Base-by-base conservation (phyloP, 2,113 vertebrate genomes). In the Microcebus ravelobensis region DNA sequence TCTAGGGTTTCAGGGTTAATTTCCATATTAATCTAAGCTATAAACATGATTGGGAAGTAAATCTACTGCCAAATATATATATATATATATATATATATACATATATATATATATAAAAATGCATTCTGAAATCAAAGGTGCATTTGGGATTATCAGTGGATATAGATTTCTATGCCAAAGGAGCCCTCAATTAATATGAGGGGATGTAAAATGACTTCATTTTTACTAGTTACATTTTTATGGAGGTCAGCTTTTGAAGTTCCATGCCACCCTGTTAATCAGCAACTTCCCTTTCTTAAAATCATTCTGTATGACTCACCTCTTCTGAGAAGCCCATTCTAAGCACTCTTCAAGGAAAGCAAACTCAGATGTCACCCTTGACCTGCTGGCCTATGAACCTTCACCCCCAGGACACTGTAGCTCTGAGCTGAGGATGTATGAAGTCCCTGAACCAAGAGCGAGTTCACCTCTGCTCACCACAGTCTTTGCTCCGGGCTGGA, bases 1-100 rank as follows among this genome's bases (percentile, higher is more conserved):
- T 89, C 71, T 79, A 15, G 73, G 79, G 45, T 91, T 94, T 97
- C 79, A 52, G 61, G 82, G 67, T 93, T 96, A 94, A 95, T 83
- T 97, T 94, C 79, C 79, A 93, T 89, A 83, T 91, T 91, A 74
- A 95, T 91, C 93, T 95, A 95, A 93, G n/a, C 39, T 86, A 89
- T 85, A 95, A 96, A 79, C 61, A 91, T 50, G 91, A 97, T 94
- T 79, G 91, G 67, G 48, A 91, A 89, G 91, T 86, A 93, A 95
- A 74, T 79, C 73, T 90, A 50, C 63, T 95, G 90, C 25, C 61
- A 88, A 90, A 18, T 77, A 15, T 50, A 50, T 50, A 52, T 31
- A 59, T 77, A 45, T 29, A 65, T 45, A 86, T 34, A 68, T 39
- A 39, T 39, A 39, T 39, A 39, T 39, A 39, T 50, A 52, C 20